phyloP scores from a whole-genome alignment of 2,797 vertebrate genomes.

The Diceros bicornis region DNA sequence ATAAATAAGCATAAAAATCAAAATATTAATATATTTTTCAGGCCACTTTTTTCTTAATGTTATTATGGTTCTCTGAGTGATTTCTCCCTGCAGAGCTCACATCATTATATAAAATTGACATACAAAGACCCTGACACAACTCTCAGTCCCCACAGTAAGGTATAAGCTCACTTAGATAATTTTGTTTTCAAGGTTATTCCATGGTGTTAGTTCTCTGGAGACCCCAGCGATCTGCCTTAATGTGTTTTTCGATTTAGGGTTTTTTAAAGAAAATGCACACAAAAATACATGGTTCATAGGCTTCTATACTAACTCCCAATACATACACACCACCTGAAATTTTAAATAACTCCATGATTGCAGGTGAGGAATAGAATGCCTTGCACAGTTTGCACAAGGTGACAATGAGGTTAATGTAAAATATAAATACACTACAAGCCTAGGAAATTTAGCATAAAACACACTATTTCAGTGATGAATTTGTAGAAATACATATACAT shows the following conservation, averaged over 20 bases:
- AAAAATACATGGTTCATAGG: background rate
- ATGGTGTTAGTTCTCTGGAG: background rate
- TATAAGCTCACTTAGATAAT: background rate
- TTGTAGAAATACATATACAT: background rate
- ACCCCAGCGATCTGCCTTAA: background rate
- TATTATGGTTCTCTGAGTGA: background rate
- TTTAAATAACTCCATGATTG: background rate
- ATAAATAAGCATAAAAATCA: conserved; percentile 56
- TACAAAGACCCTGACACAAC: background rate
- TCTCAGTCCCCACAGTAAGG: background rate
- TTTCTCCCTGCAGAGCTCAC: background rate
- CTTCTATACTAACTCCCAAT: background rate
- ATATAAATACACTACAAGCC: background rate
- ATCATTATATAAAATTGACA: background rate
- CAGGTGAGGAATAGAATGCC: background rate
- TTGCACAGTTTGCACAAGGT: background rate
- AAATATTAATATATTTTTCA: conserved; percentile 19
- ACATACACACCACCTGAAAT: background rate
- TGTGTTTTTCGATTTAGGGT: background rate
- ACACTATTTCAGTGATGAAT: background rate
- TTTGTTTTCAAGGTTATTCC: conserved; percentile 44
- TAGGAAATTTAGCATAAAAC: background rate
- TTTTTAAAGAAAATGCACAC: background rate
- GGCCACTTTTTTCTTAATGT: background rate
- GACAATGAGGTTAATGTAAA: background rate